phyloP scores from a whole-genome alignment of 2,888 invertebrate species.

The Apotomis betuletana region DNA sequence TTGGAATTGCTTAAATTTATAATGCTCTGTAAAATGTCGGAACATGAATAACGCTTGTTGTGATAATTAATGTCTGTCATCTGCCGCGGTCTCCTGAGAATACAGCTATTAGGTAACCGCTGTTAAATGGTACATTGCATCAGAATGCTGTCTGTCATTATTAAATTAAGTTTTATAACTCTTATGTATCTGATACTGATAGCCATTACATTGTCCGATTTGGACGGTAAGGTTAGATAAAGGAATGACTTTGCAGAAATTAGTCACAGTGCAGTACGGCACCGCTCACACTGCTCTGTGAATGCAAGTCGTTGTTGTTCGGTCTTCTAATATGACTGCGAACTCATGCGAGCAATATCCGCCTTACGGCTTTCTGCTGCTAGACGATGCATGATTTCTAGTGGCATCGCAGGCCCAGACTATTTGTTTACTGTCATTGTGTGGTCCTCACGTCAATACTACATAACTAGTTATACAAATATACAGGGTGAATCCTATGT shows the following conservation, averaged over 20 bases:
- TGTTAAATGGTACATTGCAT: conserved; percentile 18
- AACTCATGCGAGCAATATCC: too few species aligned
- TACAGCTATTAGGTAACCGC: conserved; percentile 3
- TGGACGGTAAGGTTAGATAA: background rate
- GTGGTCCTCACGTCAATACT: too few species aligned
- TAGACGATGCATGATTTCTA: too few species aligned
- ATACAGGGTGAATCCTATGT: too few species aligned
- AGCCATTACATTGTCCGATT: background rate
- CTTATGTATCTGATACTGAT: background rate
- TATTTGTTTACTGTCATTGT: too few species aligned
- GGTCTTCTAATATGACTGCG: too few species aligned
- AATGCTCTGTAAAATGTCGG: conserved; percentile 32
- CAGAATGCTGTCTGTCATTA: conserved; percentile 7
- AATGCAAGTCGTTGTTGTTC: too few species aligned
- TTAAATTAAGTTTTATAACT: conserved; percentile 7
- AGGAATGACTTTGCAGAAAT: background rate
- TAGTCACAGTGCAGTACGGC: background rate
- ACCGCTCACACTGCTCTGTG: too few species aligned
- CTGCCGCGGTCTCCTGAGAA: conserved; percentile 16
- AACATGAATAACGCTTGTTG: conserved; percentile 37
- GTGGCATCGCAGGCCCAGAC: too few species aligned
- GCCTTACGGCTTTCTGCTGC: too few species aligned
- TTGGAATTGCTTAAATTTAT: conserved; percentile 33
- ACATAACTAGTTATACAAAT: too few species aligned
- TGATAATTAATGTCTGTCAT: conserved; percentile 34